A percentile compares a stretch with the other conserved stretches of the same genome.
These are phyloP conservation scores for Pycnonotus jocosus DNA, from an alignment of 2,113 vertebrate species.

Conservation along the genomic window DNA sequence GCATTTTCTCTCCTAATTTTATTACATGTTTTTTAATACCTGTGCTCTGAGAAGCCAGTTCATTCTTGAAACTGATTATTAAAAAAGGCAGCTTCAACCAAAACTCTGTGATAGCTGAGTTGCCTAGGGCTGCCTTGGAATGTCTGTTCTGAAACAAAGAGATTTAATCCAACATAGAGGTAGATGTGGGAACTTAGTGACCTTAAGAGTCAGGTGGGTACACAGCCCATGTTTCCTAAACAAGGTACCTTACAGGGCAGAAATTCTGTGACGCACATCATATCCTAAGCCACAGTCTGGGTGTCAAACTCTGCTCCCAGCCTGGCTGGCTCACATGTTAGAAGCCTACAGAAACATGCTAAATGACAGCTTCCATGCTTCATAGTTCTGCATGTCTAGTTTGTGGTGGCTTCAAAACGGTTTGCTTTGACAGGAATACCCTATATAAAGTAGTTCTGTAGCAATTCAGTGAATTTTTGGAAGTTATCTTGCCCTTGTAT, in stretches of 20 bases:
- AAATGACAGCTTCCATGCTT: background rate
- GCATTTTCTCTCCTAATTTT: background rate
- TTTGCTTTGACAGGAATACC: background rate
- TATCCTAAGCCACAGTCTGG: background rate
- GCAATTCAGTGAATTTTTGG: background rate
- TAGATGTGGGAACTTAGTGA: background rate
- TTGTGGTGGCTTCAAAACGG: background rate
- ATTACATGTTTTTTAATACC: background rate
- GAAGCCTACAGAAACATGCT: background rate
- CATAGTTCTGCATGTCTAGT: background rate
- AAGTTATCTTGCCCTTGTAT: background rate
- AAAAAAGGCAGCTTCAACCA: background rate
- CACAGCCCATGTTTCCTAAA: background rate
- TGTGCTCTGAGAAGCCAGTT: background rate
- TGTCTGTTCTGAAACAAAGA: background rate
- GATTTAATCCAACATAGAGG: background rate
- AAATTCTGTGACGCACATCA: background rate
- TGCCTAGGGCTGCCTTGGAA: background rate
- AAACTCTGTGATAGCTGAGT: background rate
- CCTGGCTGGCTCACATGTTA: background rate
- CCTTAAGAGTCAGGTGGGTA: background rate
- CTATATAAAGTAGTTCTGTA: background rate
- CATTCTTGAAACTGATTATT: background rate
- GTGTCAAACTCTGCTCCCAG: background rate
- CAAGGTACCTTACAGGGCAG: background rate